phyloP scores from a whole-genome alignment of 1,140 invertebrate genomes.

The Atta texana region DNA sequence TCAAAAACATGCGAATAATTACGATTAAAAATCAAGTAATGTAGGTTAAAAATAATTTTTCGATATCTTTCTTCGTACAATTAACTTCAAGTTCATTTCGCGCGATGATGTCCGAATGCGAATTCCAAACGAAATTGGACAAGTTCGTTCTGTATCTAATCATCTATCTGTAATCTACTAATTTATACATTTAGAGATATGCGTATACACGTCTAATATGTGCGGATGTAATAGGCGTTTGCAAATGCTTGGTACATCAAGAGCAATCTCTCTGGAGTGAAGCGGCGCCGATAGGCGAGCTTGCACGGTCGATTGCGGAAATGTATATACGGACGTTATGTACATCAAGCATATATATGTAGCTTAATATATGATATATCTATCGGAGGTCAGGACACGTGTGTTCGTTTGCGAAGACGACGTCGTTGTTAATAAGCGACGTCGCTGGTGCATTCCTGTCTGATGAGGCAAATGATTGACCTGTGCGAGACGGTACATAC shows the following conservation, averaged over 20 bases:
- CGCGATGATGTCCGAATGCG: neutral
- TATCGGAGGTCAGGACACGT: neutral
- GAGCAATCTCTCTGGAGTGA: conserved; percentile 42
- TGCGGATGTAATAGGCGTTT: conserved; percentile 15
- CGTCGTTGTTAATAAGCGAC: conserved; percentile 40
- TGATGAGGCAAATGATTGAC: conserved; percentile 56
- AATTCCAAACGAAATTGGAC: neutral
- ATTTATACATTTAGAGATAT: conserved; percentile 41
- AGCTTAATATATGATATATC: conserved; percentile 55
- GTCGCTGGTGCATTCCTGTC: conserved; percentile 12
- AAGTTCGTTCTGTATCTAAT: neutral
- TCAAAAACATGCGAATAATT: too few species aligned
- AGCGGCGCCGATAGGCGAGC: conserved; percentile 31
- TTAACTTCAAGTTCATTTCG: neutral
- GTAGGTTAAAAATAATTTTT: neutral
- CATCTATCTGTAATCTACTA: neutral
- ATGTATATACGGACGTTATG: conserved; percentile 1
- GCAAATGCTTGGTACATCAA: neutral
- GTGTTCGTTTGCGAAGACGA: conserved; percentile 35
- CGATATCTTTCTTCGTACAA: neutral
- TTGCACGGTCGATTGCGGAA: conserved; percentile 43
- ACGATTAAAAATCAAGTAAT: too few species aligned
- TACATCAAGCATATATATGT: neutral
- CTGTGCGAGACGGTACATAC: conserved; percentile 8
- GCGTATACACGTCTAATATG: conserved; percentile 10